Percentiles rank a stretch among this genome's conserved stretches.
Conservation (phyloP, 2,888 invertebrate species). For the Podabrus alpinus region DNA sequence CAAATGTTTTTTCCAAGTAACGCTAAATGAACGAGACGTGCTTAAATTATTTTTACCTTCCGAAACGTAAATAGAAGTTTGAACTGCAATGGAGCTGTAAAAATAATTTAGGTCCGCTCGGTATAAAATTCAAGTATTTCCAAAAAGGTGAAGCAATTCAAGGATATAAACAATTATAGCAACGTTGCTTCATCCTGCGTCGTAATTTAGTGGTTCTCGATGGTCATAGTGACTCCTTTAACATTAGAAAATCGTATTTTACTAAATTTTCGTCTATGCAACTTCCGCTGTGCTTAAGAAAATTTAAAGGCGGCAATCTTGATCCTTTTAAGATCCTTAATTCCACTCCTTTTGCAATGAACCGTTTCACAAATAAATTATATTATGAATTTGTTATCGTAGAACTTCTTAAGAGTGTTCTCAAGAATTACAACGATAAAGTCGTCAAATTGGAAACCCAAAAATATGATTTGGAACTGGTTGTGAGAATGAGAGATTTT, state of each 20-base stretch:
- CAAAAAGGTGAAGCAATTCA: background rate
- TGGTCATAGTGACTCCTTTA: background rate
- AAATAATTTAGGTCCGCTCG: background rate
- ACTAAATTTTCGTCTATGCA: background rate
- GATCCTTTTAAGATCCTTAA: background rate
- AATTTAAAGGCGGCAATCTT: background rate
- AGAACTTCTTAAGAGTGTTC: conserved; percentile 77
- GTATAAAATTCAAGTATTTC: background rate
- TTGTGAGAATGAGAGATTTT: conserved; percentile 97
- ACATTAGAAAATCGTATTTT: background rate
- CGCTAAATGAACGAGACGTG: background rate
- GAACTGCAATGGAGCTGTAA: background rate
- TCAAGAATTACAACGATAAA: conserved; percentile 86
- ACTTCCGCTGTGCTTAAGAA: conserved; percentile 1
- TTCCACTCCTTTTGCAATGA: background rate
- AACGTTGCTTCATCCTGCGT: background rate
- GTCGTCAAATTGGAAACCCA: conserved; percentile 87
- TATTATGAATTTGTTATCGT: conserved; percentile 34
- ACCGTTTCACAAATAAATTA: background rate
- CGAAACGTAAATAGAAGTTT: too few species aligned
- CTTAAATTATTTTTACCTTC: background rate
- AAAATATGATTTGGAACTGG: conserved; percentile 98
- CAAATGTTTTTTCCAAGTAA: background rate
- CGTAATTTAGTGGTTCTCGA: background rate
- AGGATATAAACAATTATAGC: background rate